Conservation (phyloP, 2,888 invertebrate species). For the Sicus ferrugineus region DNA sequence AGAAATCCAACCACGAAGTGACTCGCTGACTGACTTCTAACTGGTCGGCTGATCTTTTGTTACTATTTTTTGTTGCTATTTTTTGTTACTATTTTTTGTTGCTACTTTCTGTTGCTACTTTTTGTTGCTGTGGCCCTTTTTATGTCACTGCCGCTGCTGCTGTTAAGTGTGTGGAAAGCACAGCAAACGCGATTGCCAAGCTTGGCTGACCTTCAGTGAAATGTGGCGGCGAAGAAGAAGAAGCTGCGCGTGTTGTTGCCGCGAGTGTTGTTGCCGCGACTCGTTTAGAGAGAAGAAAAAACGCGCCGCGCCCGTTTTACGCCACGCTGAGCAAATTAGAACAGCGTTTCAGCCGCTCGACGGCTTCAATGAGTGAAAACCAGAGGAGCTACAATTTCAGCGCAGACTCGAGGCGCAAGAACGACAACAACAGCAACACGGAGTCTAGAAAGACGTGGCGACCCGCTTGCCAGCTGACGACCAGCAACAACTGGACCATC, state of each 20-base stretch:
- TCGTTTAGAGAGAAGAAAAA: no score
- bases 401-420: no score
- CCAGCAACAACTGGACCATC: not conserved
- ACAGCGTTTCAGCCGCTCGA: not conserved
- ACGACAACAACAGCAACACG: no score
- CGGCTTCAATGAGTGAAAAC: slow-evolving; percentile 3
- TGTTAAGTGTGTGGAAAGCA: slow-evolving; percentile 21
- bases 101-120: not conserved
- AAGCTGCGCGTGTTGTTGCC: not conserved
- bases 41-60: not conserved
- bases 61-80: not conserved
- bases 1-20: not conserved
- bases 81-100: not conserved
- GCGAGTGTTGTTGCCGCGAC: no score
- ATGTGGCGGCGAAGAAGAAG: not conserved
- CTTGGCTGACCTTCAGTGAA: slow-evolving; percentile 20
- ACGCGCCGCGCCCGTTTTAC: not conserved
- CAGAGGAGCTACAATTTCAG: not conserved
- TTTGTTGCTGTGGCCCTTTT: not conserved
- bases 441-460: not conserved
- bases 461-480: not conserved
- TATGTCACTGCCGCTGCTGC: not conserved
- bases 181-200: slow-evolving; percentile 13
- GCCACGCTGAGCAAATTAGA: not conserved
- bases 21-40: not conserved